Evolutionary conservation across 35 echinoderm and acorn worm species (phyloP).

Genomic region (Heliocidaris tuberculata): DNA sequence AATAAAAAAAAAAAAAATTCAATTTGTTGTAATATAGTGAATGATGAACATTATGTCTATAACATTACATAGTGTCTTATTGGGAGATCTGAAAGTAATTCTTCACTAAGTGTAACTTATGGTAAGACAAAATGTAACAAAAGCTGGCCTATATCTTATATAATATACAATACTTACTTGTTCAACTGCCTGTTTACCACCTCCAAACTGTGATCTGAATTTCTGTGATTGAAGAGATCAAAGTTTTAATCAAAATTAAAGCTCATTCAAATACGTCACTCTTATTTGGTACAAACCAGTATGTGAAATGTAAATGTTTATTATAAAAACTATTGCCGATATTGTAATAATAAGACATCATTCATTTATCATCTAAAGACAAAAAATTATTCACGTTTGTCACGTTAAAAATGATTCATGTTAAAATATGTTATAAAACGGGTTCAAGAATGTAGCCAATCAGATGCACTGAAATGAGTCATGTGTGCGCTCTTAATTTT

Average conservation of each 20-base stretch:
- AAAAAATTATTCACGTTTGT: no score
- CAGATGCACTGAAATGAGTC: no score
- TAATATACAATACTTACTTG: not conserved
- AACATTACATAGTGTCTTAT: not conserved
- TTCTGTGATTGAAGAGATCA: slow-evolving; percentile 30
- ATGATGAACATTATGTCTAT: not conserved
- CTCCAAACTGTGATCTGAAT: slow-evolving; percentile 52
- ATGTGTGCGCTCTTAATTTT: no score
- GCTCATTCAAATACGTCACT: not conserved
- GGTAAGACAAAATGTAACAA: not conserved
- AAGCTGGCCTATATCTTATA: not conserved
- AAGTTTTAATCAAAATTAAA: not conserved
- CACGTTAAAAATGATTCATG: no score
- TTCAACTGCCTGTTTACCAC: slow-evolving; percentile 29
- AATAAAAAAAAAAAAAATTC: not conserved
- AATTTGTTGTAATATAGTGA: not conserved
- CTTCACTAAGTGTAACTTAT: not conserved
- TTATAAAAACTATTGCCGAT: not conserved
- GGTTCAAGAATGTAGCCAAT: no score
- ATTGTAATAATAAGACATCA: not conserved
- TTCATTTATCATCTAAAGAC: no score
- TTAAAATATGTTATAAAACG: no score
- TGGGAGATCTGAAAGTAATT: not conserved
- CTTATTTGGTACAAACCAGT: not conserved
- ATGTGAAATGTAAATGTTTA: not conserved